Evolutionary conservation across 2,113 vertebrate genomes (phyloP).

Genomic region (Pantherophis guttatus): DNA sequence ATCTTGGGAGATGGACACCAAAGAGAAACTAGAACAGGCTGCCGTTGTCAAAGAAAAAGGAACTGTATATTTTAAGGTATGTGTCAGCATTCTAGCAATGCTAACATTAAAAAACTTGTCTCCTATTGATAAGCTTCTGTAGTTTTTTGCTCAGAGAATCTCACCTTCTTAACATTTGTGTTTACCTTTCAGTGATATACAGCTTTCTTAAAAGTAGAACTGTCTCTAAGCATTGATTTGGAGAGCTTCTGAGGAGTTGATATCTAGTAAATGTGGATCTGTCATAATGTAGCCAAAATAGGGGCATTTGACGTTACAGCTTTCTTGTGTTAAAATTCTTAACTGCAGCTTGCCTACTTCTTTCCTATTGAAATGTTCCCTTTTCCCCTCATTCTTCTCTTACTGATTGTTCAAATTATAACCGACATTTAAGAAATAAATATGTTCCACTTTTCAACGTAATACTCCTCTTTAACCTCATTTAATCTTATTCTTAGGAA

Average conservation of each 20-base stretch:
- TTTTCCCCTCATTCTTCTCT: rapidly evolving
- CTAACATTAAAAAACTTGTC: background rate
- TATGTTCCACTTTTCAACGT: rapidly evolving
- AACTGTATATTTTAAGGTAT: constrained; percentile 93
- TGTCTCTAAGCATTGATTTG: background rate
- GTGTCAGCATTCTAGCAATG: constrained; percentile 19
- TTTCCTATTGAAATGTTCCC: background rate
- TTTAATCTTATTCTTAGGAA: constrained; percentile 66
- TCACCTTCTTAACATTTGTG: rapidly evolving
- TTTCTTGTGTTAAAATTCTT: background rate
- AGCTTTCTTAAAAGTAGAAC: background rate
- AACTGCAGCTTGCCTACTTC: background rate
- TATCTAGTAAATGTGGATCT: background rate
- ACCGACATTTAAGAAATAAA: background rate
- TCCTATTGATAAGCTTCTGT: background rate
- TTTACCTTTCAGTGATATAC: background rate
- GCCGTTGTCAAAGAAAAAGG: constrained; percentile 87
- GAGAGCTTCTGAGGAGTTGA: background rate
- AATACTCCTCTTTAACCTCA: constrained; percentile 21
- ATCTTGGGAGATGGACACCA: constrained; percentile 95
- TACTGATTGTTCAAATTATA: rapidly evolving
- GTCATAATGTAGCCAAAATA: background rate
- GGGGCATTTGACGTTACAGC: background rate
- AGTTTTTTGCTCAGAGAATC: background rate
- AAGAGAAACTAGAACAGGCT: constrained; percentile 86